These are phyloP conservation scores for Hydrolagus colliei DNA, from an alignment of 2,797 vertebrate genomes.

Conservation along the genomic window DNA sequence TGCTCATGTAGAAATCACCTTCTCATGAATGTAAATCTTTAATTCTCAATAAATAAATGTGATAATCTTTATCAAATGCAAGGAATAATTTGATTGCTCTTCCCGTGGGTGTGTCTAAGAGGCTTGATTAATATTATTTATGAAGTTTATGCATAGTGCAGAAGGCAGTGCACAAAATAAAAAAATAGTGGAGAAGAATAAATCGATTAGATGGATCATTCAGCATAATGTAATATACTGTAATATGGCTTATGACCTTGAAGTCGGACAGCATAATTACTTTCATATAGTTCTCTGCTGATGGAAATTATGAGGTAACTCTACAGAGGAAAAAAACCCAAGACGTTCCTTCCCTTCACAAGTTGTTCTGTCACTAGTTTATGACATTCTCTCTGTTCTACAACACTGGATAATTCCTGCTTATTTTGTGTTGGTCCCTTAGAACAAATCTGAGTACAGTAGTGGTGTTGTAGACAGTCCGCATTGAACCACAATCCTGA, in stretches of 20 bases:
- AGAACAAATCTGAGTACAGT: background rate
- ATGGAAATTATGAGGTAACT: constrained; percentile 12
- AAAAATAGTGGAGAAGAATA: background rate
- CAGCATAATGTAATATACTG: background rate
- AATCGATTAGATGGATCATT: background rate
- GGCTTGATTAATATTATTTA: background rate
- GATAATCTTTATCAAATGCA: too few relatives aligned
- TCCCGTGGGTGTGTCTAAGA: background rate
- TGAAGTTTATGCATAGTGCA: background rate
- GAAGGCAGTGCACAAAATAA: background rate
- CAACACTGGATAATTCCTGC: background rate
- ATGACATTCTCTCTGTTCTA: background rate
- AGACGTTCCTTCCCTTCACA: background rate
- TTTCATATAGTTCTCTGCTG: background rate
- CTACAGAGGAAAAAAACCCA: background rate
- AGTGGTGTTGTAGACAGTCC: background rate
- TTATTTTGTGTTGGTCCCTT: background rate
- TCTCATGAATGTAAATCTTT: too few relatives aligned
- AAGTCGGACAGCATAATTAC: background rate
- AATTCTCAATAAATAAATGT: too few relatives aligned
- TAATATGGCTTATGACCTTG: background rate
- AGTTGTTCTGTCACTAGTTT: background rate
- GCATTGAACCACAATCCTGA: background rate
- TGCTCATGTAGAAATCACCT: too few relatives aligned
- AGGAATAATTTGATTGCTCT: too few relatives aligned